Conservation (phyloP, 2,797 vertebrate genomes). For the Enoplosus armatus region DNA sequence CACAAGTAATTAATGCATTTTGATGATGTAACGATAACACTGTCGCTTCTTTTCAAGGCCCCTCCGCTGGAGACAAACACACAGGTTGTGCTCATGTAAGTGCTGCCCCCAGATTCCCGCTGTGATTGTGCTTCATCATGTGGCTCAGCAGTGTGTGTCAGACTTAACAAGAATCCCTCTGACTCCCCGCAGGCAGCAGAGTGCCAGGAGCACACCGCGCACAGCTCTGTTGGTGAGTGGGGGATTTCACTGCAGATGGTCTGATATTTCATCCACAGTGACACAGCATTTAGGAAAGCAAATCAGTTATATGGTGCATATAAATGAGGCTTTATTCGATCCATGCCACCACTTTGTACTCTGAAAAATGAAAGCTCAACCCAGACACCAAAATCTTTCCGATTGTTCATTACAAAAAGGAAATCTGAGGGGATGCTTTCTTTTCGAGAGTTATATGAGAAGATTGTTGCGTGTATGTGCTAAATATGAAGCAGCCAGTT, state of each 20-base stretch:
- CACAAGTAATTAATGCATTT: background rate
- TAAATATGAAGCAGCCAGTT: background rate
- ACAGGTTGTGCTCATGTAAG: slow-evolving; percentile 56
- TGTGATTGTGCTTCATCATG: slow-evolving; percentile 27
- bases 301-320: background rate
- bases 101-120: background rate
- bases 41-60: slow-evolving; percentile 35
- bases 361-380: background rate
- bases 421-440: background rate
- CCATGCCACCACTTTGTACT: background rate
- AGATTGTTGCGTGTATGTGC: background rate
- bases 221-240: slow-evolving; percentile 64
- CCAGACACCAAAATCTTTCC: background rate
- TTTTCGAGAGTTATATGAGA: background rate
- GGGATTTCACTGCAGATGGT: slow-evolving; percentile 8
- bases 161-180: slow-evolving; percentile 18
- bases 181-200: slow-evolving; percentile 59
- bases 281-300: background rate
- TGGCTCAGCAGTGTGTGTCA: slow-evolving; percentile 29
- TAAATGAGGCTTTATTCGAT: background rate
- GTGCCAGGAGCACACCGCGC: slow-evolving; percentile 5
- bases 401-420: background rate
- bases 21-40: background rate
- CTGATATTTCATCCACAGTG: background rate
- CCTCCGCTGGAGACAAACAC: slow-evolving; percentile 32